Conservation (phyloP, 2,888 invertebrate species). For the Scaptomyza reducta region DNA sequence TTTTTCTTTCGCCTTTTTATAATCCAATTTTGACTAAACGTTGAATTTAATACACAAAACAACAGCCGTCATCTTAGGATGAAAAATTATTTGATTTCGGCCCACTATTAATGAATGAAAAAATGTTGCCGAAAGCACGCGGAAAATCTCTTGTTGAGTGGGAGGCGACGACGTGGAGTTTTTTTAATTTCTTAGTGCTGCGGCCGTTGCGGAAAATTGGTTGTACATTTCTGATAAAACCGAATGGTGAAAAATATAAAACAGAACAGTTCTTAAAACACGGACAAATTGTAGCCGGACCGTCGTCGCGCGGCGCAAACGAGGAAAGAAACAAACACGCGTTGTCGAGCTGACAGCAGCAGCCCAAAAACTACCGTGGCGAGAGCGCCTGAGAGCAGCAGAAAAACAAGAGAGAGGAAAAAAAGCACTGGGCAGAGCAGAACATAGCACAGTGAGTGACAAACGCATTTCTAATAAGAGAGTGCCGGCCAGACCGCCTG, state of each 20-base stretch:
- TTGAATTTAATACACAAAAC: slow-evolving; percentile 69
- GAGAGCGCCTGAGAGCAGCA: slow-evolving; percentile 27
- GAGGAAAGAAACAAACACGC: slow-evolving; percentile 76
- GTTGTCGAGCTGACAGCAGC: slow-evolving; percentile 48
- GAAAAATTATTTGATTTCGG: slow-evolving; percentile 29
- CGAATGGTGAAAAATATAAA: slow-evolving; percentile 59
- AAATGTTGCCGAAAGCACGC: slow-evolving; percentile 40
- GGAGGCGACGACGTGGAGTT: slow-evolving; percentile 40
- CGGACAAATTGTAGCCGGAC: slow-evolving; percentile 73
- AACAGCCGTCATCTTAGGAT: slow-evolving; percentile 22
- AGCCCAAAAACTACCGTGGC: slow-evolving; percentile 60
- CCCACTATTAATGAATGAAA: slow-evolving; percentile 40
- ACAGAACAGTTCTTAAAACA: slow-evolving; percentile 66
- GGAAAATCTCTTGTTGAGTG: slow-evolving; percentile 44
- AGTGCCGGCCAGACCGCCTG: slow-evolving; percentile 2
- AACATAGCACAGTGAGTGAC: slow-evolving; percentile 17
- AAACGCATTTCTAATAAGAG: slow-evolving; percentile 58
- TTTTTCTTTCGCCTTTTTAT: slow-evolving; percentile 51
- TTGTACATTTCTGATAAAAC: slow-evolving; percentile 48
- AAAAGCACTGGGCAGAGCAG: slow-evolving; percentile 21
- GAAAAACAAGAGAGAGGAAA: slow-evolving; percentile 17
- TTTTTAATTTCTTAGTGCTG: slow-evolving; percentile 18
- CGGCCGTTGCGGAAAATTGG: slow-evolving; percentile 49
- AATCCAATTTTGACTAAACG: slow-evolving; percentile 69
- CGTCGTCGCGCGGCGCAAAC: slow-evolving; percentile 73